A percentile compares a stretch with the other conserved stretches of the same genome.
Conservation (phyloP, 2,888 invertebrate genomes). For the Papilio gigon region DNA sequence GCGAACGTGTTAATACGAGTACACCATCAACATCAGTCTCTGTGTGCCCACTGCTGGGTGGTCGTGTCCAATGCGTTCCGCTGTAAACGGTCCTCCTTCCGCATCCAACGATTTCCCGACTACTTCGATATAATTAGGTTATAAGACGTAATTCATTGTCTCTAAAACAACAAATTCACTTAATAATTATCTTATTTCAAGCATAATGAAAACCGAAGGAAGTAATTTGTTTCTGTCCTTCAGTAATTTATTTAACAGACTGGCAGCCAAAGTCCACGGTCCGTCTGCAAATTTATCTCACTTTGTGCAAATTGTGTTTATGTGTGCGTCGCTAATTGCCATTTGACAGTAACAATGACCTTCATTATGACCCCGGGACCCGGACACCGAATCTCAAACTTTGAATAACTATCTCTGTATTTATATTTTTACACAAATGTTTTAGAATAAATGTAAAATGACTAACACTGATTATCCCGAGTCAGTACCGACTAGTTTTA, state of each 20-base stretch:
- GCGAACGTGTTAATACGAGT: no score
- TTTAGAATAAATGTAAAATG: no score
- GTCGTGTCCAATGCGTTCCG: no score
- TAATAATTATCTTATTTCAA: constrained; percentile 30
- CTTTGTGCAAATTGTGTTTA: constrained; percentile 28
- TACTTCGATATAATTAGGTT: background rate
- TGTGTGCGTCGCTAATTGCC: constrained; percentile 29
- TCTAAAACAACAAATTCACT: constrained; percentile 17
- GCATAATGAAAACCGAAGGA: constrained; percentile 32
- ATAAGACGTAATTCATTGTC: background rate
- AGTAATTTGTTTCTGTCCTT: constrained; percentile 34
- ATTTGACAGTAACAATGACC: constrained; percentile 23
- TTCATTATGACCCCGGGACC: constrained; percentile 9
- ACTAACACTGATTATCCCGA: no score
- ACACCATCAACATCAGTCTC: no score
- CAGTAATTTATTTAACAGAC: constrained; percentile 31
- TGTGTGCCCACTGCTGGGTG: no score
- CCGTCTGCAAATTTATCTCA: constrained; percentile 29
- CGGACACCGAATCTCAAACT: background rate
- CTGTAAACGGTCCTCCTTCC: no score
- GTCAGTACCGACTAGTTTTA: no score
- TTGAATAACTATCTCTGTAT: background rate
- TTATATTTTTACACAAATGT: no score
- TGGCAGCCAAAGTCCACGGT: constrained; percentile 25
- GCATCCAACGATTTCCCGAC: no score